Base-by-base conservation (phyloP, 2,797 vertebrate species). In the Morus bassanus region DNA sequence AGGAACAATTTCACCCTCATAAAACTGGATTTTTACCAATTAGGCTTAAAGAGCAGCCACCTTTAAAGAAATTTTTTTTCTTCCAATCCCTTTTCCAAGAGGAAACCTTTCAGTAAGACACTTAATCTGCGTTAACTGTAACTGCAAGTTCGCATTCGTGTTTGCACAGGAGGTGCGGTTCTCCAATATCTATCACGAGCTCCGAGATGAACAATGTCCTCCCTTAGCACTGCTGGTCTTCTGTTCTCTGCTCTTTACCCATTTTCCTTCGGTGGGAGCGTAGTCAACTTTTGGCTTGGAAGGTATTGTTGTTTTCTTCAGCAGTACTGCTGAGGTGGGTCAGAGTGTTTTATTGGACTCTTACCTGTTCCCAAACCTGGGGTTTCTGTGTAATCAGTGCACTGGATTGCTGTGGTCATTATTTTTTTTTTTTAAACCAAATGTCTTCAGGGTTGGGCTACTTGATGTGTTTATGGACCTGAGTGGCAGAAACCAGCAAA, bases 151-250 rank as follows among this genome's bases (percentile, higher is more conserved):
- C 61, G 16, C 10, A 0, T 70, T 64, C 1, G 0, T 54, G 41
- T 79, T 46, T 57, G 50, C 5, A 13, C 28, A 41, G 64, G 35
- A 7, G 15, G 17, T 70, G 53, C 7, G 5, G 23, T 63, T 50
- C 43, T n/a, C 5, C 3, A 8, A 0, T 14, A 9, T 3, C 24
- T 45, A 0, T 41, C 15, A 11, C 3, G 43, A 81, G n/a, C 67
- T 84, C 33, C 3, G 10, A 59, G 56, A 8, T 48, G 33, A 56
- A 53, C 18, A 13, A 1, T 37, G 43, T 76, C n/a, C 23, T 76
- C 46, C 56, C 24, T 63, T 73, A 50, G 31, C 43, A 9, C 28
- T 33, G 63, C 18, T 11, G 2, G 3, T 61, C 18, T 8, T 23
- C 13, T 57, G 11, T 54, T 79, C 74, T 56, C 59, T 73, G 13